Conservation (phyloP, 2,113 vertebrate genomes). For the Cygnus buccinator region DNA sequence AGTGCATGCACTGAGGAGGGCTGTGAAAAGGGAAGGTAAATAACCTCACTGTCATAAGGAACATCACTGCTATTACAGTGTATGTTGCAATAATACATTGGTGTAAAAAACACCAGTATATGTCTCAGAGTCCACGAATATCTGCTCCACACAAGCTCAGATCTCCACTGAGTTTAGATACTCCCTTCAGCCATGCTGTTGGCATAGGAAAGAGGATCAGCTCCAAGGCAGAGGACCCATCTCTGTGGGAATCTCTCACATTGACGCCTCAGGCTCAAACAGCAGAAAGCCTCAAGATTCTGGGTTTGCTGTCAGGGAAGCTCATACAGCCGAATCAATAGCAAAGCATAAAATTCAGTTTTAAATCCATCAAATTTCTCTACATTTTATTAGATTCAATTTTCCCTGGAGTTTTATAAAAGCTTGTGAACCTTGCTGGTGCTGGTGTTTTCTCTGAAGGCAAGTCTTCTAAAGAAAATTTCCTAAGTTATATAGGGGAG, state of each 20-base stretch:
- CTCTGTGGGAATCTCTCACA: background rate
- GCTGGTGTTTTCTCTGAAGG: background rate
- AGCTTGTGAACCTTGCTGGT: background rate
- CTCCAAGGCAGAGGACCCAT: background rate
- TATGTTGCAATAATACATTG: background rate
- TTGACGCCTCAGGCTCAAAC: background rate
- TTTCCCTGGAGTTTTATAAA: background rate
- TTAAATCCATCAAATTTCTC: background rate
- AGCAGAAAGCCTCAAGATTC: background rate
- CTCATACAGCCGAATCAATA: background rate
- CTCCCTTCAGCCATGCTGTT: accelerated
- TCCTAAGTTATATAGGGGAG: background rate
- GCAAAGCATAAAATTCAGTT: background rate
- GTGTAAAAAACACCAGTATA: background rate
- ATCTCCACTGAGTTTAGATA: background rate
- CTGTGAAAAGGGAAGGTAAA: background rate
- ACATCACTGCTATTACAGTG: background rate
- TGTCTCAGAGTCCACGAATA: background rate
- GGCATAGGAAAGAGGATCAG: background rate
- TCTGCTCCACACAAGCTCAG: background rate
- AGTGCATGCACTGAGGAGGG: background rate
- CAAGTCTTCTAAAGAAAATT: background rate
- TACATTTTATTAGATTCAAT: background rate
- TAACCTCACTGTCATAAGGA: background rate
- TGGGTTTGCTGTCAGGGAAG: background rate